Conservation (phyloP, 2,113 vertebrate species). For the Solenodon paradoxus region DNA sequence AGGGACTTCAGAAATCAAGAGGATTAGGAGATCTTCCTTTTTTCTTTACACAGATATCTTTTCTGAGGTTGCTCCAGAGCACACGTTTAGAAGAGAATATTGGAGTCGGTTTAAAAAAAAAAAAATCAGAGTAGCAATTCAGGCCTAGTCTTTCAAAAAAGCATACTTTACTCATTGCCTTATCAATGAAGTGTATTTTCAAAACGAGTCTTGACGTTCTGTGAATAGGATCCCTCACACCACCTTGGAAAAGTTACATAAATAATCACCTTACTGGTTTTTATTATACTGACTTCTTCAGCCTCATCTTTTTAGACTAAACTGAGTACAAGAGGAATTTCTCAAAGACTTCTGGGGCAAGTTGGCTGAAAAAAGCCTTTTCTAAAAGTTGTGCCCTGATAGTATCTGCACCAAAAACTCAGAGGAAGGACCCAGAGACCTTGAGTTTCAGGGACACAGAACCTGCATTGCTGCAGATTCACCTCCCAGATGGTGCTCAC, state of each 20-base stretch:
- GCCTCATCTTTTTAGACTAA: neutral
- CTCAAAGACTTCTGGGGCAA: neutral
- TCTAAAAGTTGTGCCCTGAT: neutral
- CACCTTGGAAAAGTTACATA: neutral
- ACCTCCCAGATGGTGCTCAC: neutral
- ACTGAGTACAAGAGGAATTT: slow-evolving; percentile 23
- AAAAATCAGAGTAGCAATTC: neutral
- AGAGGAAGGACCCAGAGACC: neutral
- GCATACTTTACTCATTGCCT: neutral
- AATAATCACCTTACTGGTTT: neutral
- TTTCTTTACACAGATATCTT: neutral
- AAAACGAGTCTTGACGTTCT: neutral
- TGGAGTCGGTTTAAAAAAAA: neutral
- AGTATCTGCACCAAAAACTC: neutral
- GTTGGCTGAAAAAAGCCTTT: neutral
- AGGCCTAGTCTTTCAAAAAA: neutral
- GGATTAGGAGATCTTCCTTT: neutral
- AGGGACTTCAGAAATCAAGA: neutral
- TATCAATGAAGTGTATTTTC: neutral
- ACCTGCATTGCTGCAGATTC: neutral
- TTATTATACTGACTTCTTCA: neutral
- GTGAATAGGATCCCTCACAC: neutral
- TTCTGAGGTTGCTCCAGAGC: neutral
- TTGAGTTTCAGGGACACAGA: neutral
- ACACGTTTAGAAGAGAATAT: slow-evolving; percentile 13